phyloP scores from a whole-genome alignment of 2,113 vertebrate species.

The Megaptera novaeangliae region DNA sequence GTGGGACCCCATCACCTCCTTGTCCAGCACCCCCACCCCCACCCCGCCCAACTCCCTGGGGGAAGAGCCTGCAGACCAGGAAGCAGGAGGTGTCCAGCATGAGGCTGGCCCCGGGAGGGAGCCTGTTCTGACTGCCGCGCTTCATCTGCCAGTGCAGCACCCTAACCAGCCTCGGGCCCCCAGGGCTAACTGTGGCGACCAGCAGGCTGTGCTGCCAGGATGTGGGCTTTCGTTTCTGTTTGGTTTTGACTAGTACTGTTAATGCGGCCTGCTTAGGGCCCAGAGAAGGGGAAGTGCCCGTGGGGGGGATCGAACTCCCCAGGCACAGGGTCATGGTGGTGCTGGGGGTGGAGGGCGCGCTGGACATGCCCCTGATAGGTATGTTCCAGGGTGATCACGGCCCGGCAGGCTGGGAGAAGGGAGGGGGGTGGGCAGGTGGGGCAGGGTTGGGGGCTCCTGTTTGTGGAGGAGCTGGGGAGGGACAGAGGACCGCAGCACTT shows the following conservation, averaged over 20 bases:
- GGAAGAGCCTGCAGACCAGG: background rate
- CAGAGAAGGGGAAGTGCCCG: background rate
- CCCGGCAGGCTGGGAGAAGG: background rate
- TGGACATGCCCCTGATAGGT: background rate
- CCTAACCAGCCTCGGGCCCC: background rate
- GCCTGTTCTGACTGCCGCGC: background rate
- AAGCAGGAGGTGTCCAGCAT: background rate
- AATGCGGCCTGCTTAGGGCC: background rate
- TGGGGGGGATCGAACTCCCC: background rate
- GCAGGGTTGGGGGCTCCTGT: background rate
- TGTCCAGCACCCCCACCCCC: background rate
- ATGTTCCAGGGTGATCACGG: background rate
- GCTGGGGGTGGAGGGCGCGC: background rate
- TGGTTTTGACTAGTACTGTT: background rate
- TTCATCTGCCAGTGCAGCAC: background rate
- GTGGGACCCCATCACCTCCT: background rate
- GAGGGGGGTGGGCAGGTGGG: background rate
- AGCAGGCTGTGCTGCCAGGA: constrained; percentile 51
- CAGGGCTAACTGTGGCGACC: background rate
- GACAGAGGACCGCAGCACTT: background rate
- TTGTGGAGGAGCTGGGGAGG: background rate
- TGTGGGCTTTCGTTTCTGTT: constrained; percentile 56
- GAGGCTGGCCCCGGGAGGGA: background rate
- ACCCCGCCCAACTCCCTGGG: background rate
- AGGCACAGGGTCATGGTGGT: background rate